These are phyloP conservation scores for Magallana nippona DNA, from an alignment of 2,888 invertebrate species.

Conservation along the genomic window DNA sequence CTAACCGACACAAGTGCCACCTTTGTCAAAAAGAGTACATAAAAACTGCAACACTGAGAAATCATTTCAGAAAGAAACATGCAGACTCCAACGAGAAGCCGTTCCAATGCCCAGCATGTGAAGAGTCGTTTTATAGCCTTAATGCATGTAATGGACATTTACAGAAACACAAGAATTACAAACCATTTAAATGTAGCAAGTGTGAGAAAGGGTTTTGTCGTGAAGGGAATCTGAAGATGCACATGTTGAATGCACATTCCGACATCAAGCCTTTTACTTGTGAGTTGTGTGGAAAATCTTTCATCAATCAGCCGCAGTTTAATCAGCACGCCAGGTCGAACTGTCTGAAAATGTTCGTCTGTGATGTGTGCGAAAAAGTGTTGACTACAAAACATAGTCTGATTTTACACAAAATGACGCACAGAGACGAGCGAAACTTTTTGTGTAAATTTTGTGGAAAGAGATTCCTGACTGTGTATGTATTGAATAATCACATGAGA, in stretches of 20 bases:
- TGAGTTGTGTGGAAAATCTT: not conserved
- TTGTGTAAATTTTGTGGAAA: not conserved
- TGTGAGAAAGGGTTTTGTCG: not conserved
- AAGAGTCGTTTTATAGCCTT: not conserved
- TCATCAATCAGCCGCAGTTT: not conserved
- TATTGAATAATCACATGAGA: not conserved
- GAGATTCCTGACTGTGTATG: not conserved
- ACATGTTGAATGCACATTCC: not conserved
- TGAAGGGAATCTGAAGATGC: not conserved
- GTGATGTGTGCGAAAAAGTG: not conserved
- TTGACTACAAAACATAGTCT: not conserved
- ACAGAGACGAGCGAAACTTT: not conserved
- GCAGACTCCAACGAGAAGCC: not conserved
- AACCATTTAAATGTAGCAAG: slow-evolving; percentile 1
- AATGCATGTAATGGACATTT: not conserved
- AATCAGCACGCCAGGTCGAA: not conserved
- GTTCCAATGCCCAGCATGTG: not conserved
- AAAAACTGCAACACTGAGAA: not conserved
- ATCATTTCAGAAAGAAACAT: not conserved
- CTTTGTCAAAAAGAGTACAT: slow-evolving; percentile 9
- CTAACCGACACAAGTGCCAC: not conserved
- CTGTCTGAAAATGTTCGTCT: not conserved
- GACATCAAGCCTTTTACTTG: not conserved
- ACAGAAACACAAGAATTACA: slow-evolving; percentile 5
- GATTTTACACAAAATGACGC: not conserved